Base-by-base conservation (phyloP, 2,888 invertebrate genomes). In the Epinotia nisella region DNA sequence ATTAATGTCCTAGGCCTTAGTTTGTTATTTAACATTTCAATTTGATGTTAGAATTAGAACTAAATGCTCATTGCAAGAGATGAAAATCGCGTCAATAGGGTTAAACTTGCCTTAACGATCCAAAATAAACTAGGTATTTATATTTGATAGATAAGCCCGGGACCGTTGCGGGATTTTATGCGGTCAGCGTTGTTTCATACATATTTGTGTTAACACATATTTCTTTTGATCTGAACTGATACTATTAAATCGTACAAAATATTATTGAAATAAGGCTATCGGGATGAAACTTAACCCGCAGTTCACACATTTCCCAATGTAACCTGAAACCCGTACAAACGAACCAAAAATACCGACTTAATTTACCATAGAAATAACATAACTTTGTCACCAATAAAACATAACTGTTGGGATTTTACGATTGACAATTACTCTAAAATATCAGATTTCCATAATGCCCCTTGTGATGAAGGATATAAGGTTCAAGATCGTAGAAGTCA, bases 361-460 rank as follows among this genome's bases (percentile, higher is more conserved):
- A 71, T 64, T 73, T 60, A 65, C 67, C 71, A 74, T 75, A 74
- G 66, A 74, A 66, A 74, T 53, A 73, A 69, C 76, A 79, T 83
- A 82, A 81, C 74, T 83, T 82, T 86, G 85, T 86, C 86, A 86
- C 80, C 85, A 77, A 77, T 74, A 79, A 79, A 81, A 81, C 80
- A 77, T 81, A 80, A 81, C 85, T 83, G 78, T 79, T 81, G 77
- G 76, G 81, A 81, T 79, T 85, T 83, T 86, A 85, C 78, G 80
- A 78, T 80, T 70, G n/a, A 19, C 39, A 59, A 21, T 53, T 60
- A 39, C 39, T 10, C 15, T 60, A 61, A 51, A 13, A 24, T 15
- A 51, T 21, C 1, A 3, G 1, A 17, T 29, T 35, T 15, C 1
- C 21, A 21, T 15, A 64, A 39, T 35, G 49, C 0, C 15, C 9